These are phyloP conservation scores for Manduca sexta DNA, from an alignment of 1,140 invertebrate species.

Conservation along the genomic window DNA sequence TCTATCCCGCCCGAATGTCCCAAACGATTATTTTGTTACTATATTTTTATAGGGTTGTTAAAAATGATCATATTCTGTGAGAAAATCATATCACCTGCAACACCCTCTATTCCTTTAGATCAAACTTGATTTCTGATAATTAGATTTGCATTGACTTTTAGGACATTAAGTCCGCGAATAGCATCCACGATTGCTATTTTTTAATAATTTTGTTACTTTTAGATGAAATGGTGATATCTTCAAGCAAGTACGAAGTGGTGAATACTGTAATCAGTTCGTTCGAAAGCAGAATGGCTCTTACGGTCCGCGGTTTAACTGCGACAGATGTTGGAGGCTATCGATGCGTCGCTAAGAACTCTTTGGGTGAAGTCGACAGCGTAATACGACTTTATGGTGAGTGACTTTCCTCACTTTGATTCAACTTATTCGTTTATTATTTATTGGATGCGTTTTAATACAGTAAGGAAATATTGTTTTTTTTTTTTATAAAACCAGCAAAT, in stretches of 20 bases:
- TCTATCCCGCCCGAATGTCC: too few species aligned
- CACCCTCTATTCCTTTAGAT: too few species aligned
- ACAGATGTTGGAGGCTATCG: conserved; percentile 89
- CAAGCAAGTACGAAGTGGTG: conserved; percentile 87
- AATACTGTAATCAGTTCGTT: conserved; percentile 81
- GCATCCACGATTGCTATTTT: too few species aligned
- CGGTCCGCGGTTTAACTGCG: conserved; percentile 83
- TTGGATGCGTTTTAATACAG: not conserved
- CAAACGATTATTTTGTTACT: too few species aligned
- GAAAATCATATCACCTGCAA: too few species aligned
- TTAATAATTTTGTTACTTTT: conserved; percentile 21
- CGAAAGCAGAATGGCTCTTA: conserved; percentile 88
- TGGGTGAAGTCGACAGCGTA: conserved; percentile 91
- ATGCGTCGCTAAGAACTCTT: conserved; percentile 93
- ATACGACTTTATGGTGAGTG: conserved; percentile 90
- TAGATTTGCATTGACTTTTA: too few species aligned
- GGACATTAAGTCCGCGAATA: too few species aligned
- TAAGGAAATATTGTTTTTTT: not conserved
- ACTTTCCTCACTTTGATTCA: not conserved
- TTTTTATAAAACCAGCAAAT: too few species aligned
- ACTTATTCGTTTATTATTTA: not conserved
- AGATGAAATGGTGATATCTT: conserved; percentile 89
- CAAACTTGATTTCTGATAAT: too few species aligned
- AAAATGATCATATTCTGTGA: too few species aligned
- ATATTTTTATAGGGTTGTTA: too few species aligned